phyloP scores from a whole-genome alignment of 2,888 invertebrate species.

The Rhorus exstirpatorius region DNA sequence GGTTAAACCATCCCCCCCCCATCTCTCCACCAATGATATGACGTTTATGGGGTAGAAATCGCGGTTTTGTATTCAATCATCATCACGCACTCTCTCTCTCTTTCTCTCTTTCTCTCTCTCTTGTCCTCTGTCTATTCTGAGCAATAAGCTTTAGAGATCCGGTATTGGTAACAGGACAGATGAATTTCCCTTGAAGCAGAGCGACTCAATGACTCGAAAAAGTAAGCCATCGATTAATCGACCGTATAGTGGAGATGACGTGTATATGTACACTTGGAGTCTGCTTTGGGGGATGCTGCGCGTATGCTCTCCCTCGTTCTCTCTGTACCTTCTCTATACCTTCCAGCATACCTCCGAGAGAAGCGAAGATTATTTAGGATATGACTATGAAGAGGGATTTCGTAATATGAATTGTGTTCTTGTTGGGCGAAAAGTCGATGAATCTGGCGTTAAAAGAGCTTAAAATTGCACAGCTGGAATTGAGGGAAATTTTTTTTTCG shows the following conservation, averaged over 20 bases:
- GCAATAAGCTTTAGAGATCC: background rate
- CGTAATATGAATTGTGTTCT: no score
- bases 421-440: no score
- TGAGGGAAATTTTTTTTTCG: no score
- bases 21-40: background rate
- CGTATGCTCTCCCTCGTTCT: background rate
- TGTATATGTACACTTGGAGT: conserved; percentile 1
- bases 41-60: conserved; percentile 15
- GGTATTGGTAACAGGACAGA: conserved; percentile 8
- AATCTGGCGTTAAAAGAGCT: no score
- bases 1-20: no score
- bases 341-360: no score
- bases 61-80: background rate
- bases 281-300: conserved; percentile 17
- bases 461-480: no score
- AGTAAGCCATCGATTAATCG: conserved; percentile 63
- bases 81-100: background rate
- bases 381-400: no score
- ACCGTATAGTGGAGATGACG: background rate
- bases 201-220: conserved; percentile 57
- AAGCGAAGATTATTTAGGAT: no score
- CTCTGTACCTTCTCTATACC: background rate
- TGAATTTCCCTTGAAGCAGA: background rate
- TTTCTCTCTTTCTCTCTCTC: no score
- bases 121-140: background rate